Percentiles rank a stretch among this genome's conserved stretches.
Conservation (phyloP, 2,113 vertebrate species). For the Excalfactoria chinensis region DNA sequence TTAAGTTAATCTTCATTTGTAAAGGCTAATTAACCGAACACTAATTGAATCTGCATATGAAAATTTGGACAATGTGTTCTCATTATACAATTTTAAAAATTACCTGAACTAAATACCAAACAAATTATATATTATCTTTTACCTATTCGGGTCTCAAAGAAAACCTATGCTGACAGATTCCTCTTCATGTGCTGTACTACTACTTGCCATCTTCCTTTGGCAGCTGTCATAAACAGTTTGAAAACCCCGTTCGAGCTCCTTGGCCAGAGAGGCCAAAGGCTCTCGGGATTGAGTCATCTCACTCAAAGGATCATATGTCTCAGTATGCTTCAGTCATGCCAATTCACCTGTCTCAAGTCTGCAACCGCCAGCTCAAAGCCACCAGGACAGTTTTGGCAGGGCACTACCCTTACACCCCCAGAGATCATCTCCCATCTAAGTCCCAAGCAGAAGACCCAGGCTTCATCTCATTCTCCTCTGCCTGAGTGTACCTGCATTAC, state of each 20-base stretch:
- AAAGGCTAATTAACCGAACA: conserved; percentile 75
- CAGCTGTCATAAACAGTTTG: not conserved
- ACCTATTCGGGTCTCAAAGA: conserved; percentile 9
- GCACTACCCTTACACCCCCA: not conserved
- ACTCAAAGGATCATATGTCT: not conserved
- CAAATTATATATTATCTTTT: conserved; percentile 24
- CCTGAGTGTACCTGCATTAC: not conserved
- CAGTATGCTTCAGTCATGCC: fast-evolving
- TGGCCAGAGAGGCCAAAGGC: not conserved
- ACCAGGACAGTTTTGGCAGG: not conserved
- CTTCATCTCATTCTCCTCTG: not conserved
- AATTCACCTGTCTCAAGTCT: not conserved
- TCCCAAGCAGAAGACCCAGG: not conserved
- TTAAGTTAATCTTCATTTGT: conserved; percentile 76
- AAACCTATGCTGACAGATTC: not conserved
- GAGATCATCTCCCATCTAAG: not conserved
- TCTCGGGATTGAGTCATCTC: not conserved
- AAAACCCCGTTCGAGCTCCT: not conserved
- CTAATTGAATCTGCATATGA: conserved; percentile 77
- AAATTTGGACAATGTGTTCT: conserved; percentile 74
- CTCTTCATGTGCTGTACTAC: not conserved
- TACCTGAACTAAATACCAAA: conserved; percentile 63
- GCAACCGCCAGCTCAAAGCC: not conserved
- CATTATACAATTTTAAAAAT: conserved; percentile 53
- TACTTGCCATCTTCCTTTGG: not conserved